phyloP scores from a whole-genome alignment of 1,140 invertebrate species.

The Elymnias hypermnestra region DNA sequence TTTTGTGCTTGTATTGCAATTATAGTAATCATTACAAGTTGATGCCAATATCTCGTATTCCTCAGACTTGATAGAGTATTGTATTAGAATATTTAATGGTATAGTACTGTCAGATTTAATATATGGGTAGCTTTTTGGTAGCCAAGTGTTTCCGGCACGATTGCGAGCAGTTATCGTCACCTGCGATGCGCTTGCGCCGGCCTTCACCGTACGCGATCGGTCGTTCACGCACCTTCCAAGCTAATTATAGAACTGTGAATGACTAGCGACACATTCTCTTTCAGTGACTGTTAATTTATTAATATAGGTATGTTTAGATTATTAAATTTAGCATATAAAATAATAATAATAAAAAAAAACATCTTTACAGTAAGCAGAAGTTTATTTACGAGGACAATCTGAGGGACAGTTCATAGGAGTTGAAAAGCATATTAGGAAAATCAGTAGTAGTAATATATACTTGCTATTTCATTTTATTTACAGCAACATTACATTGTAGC shows the following conservation, averaged over 20 bases:
- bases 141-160: slow-evolving; percentile 9
- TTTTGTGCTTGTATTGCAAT: too few relatives aligned
- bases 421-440: too few relatives aligned
- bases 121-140: slow-evolving; percentile 7
- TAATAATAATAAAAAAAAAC: too few relatives aligned
- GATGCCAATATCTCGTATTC: too few relatives aligned
- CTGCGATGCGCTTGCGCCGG: slow-evolving; percentile 28
- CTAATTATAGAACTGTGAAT: slow-evolving; percentile 46
- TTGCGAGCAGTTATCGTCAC: slow-evolving; percentile 22
- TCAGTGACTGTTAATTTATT: slow-evolving; percentile 7
- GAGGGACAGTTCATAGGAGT: too few relatives aligned
- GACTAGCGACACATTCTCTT: slow-evolving; percentile 35
- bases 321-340: neutral
- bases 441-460: too few relatives aligned
- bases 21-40: too few relatives aligned
- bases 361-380: too few relatives aligned
- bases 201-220: slow-evolving; percentile 39
- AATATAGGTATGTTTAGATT: neutral
- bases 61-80: neutral
- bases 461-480: too few relatives aligned
- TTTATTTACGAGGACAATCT: too few relatives aligned
- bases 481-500: too few relatives aligned
- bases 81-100: neutral
- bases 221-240: slow-evolving; percentile 41
- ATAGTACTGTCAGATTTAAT: neutral